Evolutionary conservation across 2,113 vertebrate genomes (phyloP).

Genomic region (Chloropsis hardwickii): DNA sequence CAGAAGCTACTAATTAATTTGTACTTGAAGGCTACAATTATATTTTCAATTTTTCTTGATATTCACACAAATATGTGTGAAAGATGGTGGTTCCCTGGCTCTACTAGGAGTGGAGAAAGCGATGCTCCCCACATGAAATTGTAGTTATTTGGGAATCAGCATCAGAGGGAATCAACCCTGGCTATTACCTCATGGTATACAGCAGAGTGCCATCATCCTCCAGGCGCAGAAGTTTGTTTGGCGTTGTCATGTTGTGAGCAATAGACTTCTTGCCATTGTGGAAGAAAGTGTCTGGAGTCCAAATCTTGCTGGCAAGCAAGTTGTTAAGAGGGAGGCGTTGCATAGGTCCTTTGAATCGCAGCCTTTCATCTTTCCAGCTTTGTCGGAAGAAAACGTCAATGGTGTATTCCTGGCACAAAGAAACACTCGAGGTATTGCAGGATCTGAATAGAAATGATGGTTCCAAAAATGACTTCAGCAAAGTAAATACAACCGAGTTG

Average conservation of each 20-base stretch:
- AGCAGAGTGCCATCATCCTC: conserved; percentile 93
- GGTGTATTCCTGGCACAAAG: conserved; percentile 87
- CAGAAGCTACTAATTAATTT: conserved; percentile 50
- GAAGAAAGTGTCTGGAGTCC: conserved; percentile 98
- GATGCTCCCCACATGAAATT: not conserved
- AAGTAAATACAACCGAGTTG: not conserved
- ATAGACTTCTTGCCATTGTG: conserved; percentile 98
- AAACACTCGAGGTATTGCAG: not conserved
- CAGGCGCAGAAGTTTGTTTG: conserved; percentile 93
- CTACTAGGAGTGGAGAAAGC: not conserved
- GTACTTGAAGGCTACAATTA: conserved; percentile 4
- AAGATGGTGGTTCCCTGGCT: not conserved
- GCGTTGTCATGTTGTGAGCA: conserved; percentile 97
- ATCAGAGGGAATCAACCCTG: not conserved
- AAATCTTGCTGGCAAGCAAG: conserved; percentile 95
- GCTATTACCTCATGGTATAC: conserved; percentile 93
- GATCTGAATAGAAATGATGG: not conserved
- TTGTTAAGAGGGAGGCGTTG: conserved; percentile 92
- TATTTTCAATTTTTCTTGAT: conserved; percentile 38
- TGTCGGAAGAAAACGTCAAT: conserved; percentile 98
- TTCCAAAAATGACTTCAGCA: not conserved
- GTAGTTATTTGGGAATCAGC: not conserved
- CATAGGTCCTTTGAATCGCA: conserved; percentile 94
- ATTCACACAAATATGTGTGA: not conserved
- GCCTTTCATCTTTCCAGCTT: conserved; percentile 95